phyloP scores from a whole-genome alignment of 2,888 invertebrate genomes.

The Trichogramma evanescens region DNA sequence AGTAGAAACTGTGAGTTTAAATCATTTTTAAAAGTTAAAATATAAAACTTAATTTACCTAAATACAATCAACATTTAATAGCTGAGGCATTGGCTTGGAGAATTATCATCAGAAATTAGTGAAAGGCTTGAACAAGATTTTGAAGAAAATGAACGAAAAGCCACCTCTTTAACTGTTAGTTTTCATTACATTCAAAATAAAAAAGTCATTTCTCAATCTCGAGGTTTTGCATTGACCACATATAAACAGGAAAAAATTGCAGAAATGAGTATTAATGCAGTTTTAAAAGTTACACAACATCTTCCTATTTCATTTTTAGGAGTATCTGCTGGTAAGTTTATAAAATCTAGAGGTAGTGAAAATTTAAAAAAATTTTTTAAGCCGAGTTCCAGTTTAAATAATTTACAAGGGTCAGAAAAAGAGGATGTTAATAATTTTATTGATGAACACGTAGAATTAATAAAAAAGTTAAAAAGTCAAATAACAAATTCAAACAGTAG shows the following conservation, averaged over 20 bases:
- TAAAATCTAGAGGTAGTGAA: constrained; percentile 34
- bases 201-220: constrained; percentile 48
- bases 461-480: not conserved
- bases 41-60: not conserved
- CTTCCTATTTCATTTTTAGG: constrained; percentile 50
- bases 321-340: constrained; percentile 50
- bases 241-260: constrained; percentile 64
- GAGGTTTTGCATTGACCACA: constrained; percentile 55
- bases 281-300: constrained; percentile 56
- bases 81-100: constrained; percentile 68
- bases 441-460: not conserved
- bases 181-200: constrained; percentile 46
- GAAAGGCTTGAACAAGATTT: constrained; percentile 77
- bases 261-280: constrained; percentile 58
- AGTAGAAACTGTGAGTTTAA: constrained; percentile 52
- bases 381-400: constrained; percentile 22
- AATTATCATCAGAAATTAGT: constrained; percentile 73
- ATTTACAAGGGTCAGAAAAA: not conserved
- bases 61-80: constrained; percentile 33
- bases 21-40: not conserved
- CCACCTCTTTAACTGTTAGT: constrained; percentile 71
- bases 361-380: constrained; percentile 39
- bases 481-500: not conserved
- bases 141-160: constrained; percentile 72
- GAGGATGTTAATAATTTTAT: not conserved